A percentile compares a stretch with the other conserved stretches of the same genome.
Evolutionary conservation across 2,113 vertebrate species (phyloP).

Genomic region (Poeciliopsis prolifica): DNA sequence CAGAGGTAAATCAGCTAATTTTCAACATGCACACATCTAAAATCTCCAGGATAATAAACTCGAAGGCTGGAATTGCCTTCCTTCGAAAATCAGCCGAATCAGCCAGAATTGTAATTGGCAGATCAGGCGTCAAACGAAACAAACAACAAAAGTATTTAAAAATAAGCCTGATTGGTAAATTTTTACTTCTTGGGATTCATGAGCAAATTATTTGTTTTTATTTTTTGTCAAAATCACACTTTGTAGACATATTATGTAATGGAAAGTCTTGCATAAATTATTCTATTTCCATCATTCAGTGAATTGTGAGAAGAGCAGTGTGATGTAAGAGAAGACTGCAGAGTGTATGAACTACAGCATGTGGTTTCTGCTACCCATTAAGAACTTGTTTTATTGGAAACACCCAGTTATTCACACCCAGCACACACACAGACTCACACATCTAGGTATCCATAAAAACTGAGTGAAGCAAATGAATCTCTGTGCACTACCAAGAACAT

Average conservation of each 20-base stretch:
- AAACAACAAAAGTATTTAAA: background rate
- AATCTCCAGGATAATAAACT: background rate
- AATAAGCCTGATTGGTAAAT: background rate
- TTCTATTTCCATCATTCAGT: background rate
- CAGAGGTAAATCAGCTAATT: background rate
- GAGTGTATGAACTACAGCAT: background rate
- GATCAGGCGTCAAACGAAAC: background rate
- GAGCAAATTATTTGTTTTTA: too few species aligned
- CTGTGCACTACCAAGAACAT: background rate
- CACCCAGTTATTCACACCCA: constrained; percentile 44
- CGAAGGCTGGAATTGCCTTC: background rate
- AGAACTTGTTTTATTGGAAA: constrained; percentile 56
- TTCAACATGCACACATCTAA: background rate
- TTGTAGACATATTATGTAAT: too few species aligned
- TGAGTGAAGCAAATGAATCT: background rate
- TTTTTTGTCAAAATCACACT: too few species aligned
- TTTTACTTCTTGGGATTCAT: too few species aligned
- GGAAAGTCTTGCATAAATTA: background rate
- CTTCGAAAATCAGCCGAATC: too few species aligned
- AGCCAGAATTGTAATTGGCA: too few species aligned
- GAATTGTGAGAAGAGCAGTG: background rate
- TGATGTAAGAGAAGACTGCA: background rate
- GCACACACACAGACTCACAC: constrained; percentile 8
- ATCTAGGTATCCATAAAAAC: constrained; percentile 14
- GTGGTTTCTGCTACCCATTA: constrained; percentile 1